A percentile compares a stretch with the other conserved stretches of the same genome.
These are phyloP conservation scores for Cheirogaleus medius DNA, from an alignment of 2,113 vertebrate genomes.

Conservation along the genomic window DNA sequence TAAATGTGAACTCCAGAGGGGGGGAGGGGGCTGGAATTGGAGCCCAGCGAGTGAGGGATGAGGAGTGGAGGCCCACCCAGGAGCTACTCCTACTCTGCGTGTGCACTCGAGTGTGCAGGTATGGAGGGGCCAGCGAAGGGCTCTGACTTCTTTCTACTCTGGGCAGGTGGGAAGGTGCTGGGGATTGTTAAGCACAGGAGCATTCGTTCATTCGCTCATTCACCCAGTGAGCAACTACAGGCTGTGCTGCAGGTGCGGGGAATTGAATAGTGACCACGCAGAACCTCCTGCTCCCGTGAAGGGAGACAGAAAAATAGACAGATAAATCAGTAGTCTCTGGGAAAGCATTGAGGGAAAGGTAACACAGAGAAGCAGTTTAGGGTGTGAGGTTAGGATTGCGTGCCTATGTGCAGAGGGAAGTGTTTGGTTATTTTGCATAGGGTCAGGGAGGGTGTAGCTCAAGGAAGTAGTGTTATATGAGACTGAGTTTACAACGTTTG, in stretches of 20 bases:
- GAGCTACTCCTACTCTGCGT: rapidly evolving
- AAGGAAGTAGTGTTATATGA: not conserved
- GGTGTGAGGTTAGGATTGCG: not conserved
- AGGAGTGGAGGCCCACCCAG: not conserved
- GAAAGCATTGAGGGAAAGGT: too few species aligned
- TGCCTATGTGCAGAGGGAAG: rapidly evolving
- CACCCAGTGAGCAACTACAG: too few species aligned
- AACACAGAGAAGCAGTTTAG: too few species aligned
- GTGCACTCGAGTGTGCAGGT: not conserved
- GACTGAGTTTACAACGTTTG: not conserved
- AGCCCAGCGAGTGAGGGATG: not conserved
- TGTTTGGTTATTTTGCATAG: too few species aligned
- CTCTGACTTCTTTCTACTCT: not conserved
- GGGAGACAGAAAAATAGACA: not conserved
- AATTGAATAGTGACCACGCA: too few species aligned
- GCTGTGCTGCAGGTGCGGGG: not conserved
- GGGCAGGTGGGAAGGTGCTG: not conserved
- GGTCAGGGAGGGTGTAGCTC: not conserved
- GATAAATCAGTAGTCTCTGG: too few species aligned
- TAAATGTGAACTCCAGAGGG: not conserved
- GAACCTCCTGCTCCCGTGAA: not conserved
- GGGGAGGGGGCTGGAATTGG: too few species aligned
- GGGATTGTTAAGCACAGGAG: too few species aligned
- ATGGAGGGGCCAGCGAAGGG: too few species aligned
- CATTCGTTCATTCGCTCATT: too few species aligned